Conservation (phyloP, 2,113 vertebrate genomes). For the Leucoraja erinaceus region DNA sequence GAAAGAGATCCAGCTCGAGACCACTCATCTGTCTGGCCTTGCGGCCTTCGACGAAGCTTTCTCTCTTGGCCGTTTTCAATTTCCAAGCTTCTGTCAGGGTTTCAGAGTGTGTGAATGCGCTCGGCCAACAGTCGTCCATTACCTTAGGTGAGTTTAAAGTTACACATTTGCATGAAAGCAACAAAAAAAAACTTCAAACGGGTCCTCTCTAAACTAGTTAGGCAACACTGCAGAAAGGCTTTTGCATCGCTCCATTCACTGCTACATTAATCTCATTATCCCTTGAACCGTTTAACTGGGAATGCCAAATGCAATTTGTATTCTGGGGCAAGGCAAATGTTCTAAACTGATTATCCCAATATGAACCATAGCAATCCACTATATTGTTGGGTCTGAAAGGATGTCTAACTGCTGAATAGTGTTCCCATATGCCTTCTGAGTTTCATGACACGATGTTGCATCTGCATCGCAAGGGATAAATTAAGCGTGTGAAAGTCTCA, state of each 20-base stretch:
- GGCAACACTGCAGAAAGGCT: slow-evolving; percentile 59
- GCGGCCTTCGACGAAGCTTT: slow-evolving; percentile 69
- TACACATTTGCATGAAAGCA: slow-evolving; percentile 46
- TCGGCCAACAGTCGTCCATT: slow-evolving; percentile 39
- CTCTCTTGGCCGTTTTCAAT: slow-evolving; percentile 57
- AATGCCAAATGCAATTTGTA: slow-evolving; percentile 99
- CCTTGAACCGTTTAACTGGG: slow-evolving; percentile 97
- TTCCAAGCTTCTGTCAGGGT: slow-evolving; percentile 62
- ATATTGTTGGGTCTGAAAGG: slow-evolving; percentile 96
- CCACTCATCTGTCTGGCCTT: slow-evolving; percentile 81
- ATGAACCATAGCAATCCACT: slow-evolving; percentile 94
- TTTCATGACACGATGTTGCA: slow-evolving; percentile 98
- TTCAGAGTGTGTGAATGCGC: slow-evolving; percentile 54
- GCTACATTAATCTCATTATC: slow-evolving; percentile 99
- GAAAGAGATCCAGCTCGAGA: slow-evolving; percentile 83
- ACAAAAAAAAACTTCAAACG: slow-evolving; percentile 47
- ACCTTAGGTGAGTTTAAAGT: slow-evolving; percentile 42
- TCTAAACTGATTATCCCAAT: slow-evolving; percentile 99
- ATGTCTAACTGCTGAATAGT: slow-evolving; percentile 85
- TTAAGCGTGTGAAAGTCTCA: slow-evolving; percentile 99
- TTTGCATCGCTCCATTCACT: slow-evolving; percentile 81
- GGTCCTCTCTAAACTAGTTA: slow-evolving; percentile 61
- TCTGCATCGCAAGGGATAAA: slow-evolving; percentile 99
- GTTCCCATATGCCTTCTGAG: slow-evolving; percentile 98
- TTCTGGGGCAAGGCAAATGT: slow-evolving; percentile 90